Evolutionary conservation across 2,888 invertebrate genomes (phyloP).

Genomic region (Ormyrus nitidulus): DNA sequence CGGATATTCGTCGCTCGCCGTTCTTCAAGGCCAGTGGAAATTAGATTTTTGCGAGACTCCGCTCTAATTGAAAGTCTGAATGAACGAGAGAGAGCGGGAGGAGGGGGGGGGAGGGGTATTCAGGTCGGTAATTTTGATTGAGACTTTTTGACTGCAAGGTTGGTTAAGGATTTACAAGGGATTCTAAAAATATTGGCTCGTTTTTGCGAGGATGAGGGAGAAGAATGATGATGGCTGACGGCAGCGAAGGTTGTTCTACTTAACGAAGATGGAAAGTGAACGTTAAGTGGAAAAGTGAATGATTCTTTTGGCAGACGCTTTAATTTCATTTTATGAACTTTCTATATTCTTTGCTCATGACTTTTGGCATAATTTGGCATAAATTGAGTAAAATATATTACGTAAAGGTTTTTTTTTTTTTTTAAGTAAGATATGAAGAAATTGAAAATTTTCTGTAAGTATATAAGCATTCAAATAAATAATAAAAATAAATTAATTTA

Average conservation of each 20-base stretch:
- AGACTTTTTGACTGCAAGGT: slow-evolving; percentile 15
- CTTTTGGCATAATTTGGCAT: too few species aligned
- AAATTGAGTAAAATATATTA: too few species aligned
- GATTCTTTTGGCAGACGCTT: too few species aligned
- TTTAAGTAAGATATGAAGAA: too few species aligned
- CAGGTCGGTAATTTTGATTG: slow-evolving; percentile 35
- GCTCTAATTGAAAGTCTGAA: slow-evolving; percentile 36
- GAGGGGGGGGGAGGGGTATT: neutral
- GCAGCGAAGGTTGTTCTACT: slow-evolving; percentile 6
- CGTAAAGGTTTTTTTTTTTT: too few species aligned
- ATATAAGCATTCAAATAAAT: too few species aligned
- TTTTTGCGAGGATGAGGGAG: neutral
- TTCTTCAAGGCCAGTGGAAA: slow-evolving; percentile 49
- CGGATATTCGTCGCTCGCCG: neutral
- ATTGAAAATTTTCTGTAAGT: too few species aligned
- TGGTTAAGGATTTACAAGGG: neutral
- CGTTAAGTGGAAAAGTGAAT: too few species aligned
- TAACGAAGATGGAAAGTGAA: neutral
- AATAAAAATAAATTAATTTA: too few species aligned
- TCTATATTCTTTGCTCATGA: too few species aligned
- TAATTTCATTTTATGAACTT: too few species aligned
- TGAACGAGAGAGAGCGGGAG: neutral
- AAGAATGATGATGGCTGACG: neutral
- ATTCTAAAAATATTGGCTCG: slow-evolving; percentile 13
- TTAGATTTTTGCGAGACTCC: slow-evolving; percentile 37